A percentile compares a stretch with the other conserved stretches of the same genome.
phyloP scores from a whole-genome alignment of 2,797 vertebrate genomes.

The Poecilia wingei region DNA sequence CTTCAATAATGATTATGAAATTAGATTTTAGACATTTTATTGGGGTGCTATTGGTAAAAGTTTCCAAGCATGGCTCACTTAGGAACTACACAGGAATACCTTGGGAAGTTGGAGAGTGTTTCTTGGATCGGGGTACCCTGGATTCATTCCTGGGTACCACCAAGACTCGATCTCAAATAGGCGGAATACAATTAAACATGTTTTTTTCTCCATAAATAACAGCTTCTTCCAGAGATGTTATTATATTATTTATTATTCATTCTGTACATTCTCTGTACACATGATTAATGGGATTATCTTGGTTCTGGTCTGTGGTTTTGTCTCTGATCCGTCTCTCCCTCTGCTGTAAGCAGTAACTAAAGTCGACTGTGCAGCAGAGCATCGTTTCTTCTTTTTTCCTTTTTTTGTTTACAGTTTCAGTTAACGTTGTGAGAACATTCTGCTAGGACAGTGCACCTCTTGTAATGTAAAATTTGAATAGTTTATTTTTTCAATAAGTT shows the following conservation, averaged over 20 bases:
- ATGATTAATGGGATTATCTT: constrained; percentile 2
- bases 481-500: background rate
- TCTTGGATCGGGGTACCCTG: background rate
- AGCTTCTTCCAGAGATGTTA: background rate
- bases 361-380: background rate
- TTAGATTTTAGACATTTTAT: background rate
- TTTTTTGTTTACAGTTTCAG: background rate
- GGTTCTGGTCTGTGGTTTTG: background rate
- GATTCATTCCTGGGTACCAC: background rate
- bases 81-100: background rate
- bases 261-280: constrained; percentile 3
- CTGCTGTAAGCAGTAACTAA: background rate
- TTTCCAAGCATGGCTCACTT: background rate
- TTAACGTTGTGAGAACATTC: background rate
- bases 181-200: background rate
- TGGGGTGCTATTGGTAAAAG: background rate
- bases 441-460: background rate
- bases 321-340: background rate
- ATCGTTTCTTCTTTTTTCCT: background rate
- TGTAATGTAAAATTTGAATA: background rate
- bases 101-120: background rate
- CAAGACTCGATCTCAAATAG: background rate
- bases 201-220: background rate
- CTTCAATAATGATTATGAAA: background rate
- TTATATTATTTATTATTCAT: constrained; percentile 1